phyloP scores from a whole-genome alignment of 2,888 invertebrate genomes.

The Drosophila meridionalis region DNA sequence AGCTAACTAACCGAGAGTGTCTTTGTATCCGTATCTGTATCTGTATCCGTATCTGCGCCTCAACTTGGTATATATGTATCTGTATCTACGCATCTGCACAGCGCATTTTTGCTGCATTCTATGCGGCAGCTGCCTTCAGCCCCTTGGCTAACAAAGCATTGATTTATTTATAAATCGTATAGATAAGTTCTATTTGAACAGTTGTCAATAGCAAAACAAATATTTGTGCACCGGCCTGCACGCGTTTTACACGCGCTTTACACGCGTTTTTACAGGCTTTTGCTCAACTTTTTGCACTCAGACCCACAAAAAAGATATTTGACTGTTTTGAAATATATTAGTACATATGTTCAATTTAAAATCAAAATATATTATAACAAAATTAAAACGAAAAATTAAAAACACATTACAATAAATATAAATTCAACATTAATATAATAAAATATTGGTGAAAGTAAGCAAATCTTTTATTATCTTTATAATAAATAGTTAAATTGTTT shows the following conservation, averaged over 20 bases:
- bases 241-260: constrained; percentile 14
- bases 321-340: background rate
- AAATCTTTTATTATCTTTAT: too few relatives aligned
- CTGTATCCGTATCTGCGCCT: constrained; percentile 15
- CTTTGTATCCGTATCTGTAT: constrained; percentile 8
- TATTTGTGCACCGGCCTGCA: constrained; percentile 19
- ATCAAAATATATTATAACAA: background rate
- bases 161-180: constrained; percentile 76
- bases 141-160: constrained; percentile 43
- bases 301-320: background rate
- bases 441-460: too few relatives aligned
- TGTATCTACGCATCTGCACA: constrained; percentile 28
- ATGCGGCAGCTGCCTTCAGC: constrained; percentile 26
- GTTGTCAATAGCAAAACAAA: constrained; percentile 69
- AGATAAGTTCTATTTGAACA: constrained; percentile 67
- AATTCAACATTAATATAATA: background rate
- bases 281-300: background rate
- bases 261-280: constrained; percentile 16
- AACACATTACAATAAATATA: background rate
- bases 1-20: constrained; percentile 38
- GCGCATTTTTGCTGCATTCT: constrained; percentile 51
- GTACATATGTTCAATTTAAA: background rate
- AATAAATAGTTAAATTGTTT: too few relatives aligned
- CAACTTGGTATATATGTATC: constrained; percentile 28
- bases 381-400: background rate